Conservation (phyloP, 2,797 vertebrate species). For the Dallia pectoralis region DNA sequence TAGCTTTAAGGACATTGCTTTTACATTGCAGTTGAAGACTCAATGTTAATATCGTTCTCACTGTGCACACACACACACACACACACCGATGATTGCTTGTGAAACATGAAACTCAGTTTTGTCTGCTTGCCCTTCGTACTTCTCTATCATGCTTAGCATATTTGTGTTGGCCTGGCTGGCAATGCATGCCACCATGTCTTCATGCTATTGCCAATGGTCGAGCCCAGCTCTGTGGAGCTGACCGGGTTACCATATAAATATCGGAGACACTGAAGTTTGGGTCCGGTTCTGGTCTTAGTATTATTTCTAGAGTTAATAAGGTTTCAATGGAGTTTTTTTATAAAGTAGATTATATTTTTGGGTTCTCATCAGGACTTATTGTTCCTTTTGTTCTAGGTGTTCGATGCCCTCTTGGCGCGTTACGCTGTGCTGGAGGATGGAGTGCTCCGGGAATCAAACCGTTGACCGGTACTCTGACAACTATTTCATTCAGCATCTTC, state of each 20-base stretch:
- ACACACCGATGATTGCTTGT: not conserved
- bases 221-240: not conserved
- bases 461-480: constrained; percentile 26
- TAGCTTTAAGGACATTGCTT: not conserved
- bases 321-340: not conserved
- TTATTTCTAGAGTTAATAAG: not conserved
- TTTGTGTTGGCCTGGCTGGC: not conserved
- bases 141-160: not conserved
- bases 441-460: constrained; percentile 59
- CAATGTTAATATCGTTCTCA: not conserved
- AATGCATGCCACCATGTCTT: not conserved
- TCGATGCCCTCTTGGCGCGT: constrained; percentile 72
- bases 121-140: not conserved
- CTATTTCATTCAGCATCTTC: not conserved
- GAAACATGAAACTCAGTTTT: not conserved
- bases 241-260: not conserved
- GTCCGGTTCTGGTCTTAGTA: not conserved
- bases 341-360: not conserved
- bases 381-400: constrained; percentile 70
- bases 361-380: constrained; percentile 11
- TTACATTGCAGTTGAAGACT: constrained; percentile 1
- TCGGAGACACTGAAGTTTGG: not conserved
- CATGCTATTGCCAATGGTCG: not conserved
- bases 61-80: not conserved
- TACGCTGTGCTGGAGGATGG: constrained; percentile 75